A percentile compares a stretch with the other conserved stretches of the same genome.
These are phyloP conservation scores for Puntigrus tetrazona DNA, from an alignment of 2,113 vertebrate species.

Conservation along the genomic window DNA sequence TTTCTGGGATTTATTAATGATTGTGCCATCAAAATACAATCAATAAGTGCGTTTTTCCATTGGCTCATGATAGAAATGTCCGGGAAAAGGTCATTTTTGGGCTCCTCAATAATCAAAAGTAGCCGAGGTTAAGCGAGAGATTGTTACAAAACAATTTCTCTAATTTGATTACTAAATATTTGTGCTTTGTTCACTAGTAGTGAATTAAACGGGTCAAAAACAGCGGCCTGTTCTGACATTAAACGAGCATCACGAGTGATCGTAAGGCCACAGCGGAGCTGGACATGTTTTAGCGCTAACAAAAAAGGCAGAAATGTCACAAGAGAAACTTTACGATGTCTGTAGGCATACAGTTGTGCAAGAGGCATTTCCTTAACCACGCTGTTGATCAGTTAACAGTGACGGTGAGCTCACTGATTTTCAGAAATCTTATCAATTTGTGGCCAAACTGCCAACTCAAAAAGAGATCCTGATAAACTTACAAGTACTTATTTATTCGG, in stretches of 20 bases:
- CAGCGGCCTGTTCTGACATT: background rate
- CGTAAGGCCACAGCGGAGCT: constrained; percentile 25
- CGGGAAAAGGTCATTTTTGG: background rate
- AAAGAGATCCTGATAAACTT: background rate
- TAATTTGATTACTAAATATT: background rate
- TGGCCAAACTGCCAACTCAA: background rate
- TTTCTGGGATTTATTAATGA: background rate
- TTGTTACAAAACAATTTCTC: background rate
- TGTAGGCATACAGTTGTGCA: background rate
- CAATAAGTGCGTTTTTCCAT: background rate
- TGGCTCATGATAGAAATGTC: background rate
- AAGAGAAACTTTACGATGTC: background rate
- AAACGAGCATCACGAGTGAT: background rate
- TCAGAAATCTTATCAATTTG: background rate
- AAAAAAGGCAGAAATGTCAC: constrained; percentile 22
- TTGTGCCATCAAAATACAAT: background rate
- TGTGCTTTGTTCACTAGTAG: background rate
- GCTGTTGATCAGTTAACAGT: background rate
- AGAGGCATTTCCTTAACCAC: background rate
- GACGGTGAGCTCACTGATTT: background rate
- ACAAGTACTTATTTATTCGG: too few relatives aligned
- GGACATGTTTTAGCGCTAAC: background rate
- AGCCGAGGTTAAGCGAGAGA: too few relatives aligned
- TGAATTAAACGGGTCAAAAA: background rate
- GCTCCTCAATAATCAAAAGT: background rate